Conservation (phyloP, 2,113 vertebrate species). For the Bungarus multicinctus region DNA sequence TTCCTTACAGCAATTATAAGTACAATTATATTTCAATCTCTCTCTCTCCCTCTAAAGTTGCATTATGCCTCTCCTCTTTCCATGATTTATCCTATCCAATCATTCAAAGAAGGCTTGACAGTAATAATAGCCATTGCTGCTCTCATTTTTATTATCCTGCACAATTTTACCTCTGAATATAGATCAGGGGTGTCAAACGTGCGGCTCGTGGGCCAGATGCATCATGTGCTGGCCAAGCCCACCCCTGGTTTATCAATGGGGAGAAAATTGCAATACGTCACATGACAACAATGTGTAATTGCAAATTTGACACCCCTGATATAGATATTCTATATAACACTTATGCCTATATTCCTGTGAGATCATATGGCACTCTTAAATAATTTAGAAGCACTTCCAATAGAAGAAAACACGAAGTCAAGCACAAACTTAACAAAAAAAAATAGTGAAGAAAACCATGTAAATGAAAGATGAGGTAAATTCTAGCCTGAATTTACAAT, state of each 20-base stretch:
- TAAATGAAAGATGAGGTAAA: not conserved
- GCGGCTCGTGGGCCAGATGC: accelerated
- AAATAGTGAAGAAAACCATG: not conserved
- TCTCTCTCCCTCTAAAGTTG: not conserved
- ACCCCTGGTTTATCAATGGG: too few relatives aligned
- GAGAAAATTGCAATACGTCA: too few relatives aligned
- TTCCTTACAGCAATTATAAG: not conserved
- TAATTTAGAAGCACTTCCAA: not conserved
- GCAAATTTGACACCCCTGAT: too few relatives aligned
- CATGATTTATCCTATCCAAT: not conserved
- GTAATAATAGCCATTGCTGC: not conserved
- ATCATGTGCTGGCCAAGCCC: too few relatives aligned
- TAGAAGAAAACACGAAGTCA: not conserved
- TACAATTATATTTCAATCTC: not conserved
- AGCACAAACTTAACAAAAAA: not conserved
- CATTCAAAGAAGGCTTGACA: not conserved
- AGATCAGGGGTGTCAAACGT: too few relatives aligned
- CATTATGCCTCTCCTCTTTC: not conserved
- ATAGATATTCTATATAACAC: not conserved
- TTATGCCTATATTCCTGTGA: not conserved
- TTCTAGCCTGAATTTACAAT: not conserved
- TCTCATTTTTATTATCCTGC: not conserved
- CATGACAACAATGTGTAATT: too few relatives aligned
- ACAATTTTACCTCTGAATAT: not conserved
- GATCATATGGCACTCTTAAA: not conserved